Evolutionary conservation across 1,140 invertebrate genomes (phyloP), one percentile per base, ranked within the genome.

Genomic region (Theocolax elegans): DNA sequence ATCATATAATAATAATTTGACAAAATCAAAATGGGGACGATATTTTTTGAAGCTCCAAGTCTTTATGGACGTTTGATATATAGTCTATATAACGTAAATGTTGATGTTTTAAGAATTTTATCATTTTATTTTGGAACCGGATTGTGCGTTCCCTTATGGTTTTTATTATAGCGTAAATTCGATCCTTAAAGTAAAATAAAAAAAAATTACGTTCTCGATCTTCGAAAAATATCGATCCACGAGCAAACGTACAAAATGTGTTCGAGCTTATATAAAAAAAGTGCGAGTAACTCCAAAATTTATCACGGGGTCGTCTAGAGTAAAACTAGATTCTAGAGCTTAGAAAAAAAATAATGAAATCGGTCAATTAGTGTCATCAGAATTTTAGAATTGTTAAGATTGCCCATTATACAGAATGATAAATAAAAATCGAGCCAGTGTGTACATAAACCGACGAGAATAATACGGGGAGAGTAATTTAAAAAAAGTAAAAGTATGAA

Each of bases 31-130:
- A n/a, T n/a, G n/a, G n/a, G n/a, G n/a, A n/a, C n/a, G n/a, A n/a
- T n/a, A 42, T 40, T 53, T 40, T 25, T 35, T 17, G 7, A 17
- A 48, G 44, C 65, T 59, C 65, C 46, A 35, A 35, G 31, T 35
- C 4, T n/a, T 71, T 64, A 64, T 71, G 64, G 68, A 48, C 68
- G 58, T 71, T 71, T 71, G 68, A 71, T 71, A 71, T 71, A 71
- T 71, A 71, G 68, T 71, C 60, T 71, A 71, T 71, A 64, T 71
- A 71, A 9, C 60, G 64, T 71, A 59, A 64, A 64, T 65, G 68
- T 71, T 71, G 60, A 71, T 71, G 68, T 71, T 71, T 71, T 71
- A 64, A 71, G 68, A 71, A 71, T 71, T 71, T 71, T 71, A 71
- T 71, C 60, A 71, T 64, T 71, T 71, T 71, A 70, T 65, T 53